Evolutionary conservation across 2,797 vertebrate species (phyloP).

Genomic region (Eulemur albifrons): DNA sequence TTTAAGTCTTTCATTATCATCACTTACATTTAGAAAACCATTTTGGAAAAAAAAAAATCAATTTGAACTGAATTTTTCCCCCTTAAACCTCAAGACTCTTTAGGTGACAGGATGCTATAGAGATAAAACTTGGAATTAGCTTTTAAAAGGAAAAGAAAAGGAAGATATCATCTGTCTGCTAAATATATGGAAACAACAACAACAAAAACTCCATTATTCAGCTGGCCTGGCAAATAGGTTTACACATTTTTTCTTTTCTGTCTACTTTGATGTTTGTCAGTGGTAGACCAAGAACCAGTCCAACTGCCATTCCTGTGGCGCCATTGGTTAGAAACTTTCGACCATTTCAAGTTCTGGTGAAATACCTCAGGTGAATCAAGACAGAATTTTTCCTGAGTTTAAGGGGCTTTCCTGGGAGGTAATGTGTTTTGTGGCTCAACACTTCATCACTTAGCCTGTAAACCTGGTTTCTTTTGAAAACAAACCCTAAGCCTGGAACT

Average conservation of each 20-base stretch:
- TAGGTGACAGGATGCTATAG: background rate
- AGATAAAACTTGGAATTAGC: slow-evolving; percentile 15
- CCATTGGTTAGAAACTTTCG: slow-evolving; percentile 24
- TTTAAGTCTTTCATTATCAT: slow-evolving; percentile 46
- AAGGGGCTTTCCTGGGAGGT: slow-evolving; percentile 72
- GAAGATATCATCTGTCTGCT: background rate
- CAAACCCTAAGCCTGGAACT: slow-evolving; percentile 68
- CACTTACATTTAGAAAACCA: slow-evolving; percentile 57
- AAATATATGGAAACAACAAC: background rate
- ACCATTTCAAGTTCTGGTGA: slow-evolving; percentile 53
- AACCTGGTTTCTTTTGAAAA: slow-evolving; percentile 70
- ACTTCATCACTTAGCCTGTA: slow-evolving; percentile 28
- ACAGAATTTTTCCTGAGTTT: slow-evolving; percentile 5
- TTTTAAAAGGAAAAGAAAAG: slow-evolving; percentile 47
- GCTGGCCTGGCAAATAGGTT: background rate
- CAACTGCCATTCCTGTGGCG: background rate
- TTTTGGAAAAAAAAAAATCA: slow-evolving; percentile 37
- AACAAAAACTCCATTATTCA: background rate
- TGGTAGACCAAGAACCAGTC: too few relatives aligned
- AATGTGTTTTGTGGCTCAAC: slow-evolving; percentile 26
- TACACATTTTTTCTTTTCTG: slow-evolving; percentile 7
- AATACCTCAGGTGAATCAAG: slow-evolving; percentile 49
- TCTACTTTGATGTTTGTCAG: background rate
- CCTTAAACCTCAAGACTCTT: slow-evolving; percentile 17
- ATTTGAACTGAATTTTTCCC: background rate